phyloP scores from a whole-genome alignment of 2,113 vertebrate genomes.

The Pituophis catenifer region DNA sequence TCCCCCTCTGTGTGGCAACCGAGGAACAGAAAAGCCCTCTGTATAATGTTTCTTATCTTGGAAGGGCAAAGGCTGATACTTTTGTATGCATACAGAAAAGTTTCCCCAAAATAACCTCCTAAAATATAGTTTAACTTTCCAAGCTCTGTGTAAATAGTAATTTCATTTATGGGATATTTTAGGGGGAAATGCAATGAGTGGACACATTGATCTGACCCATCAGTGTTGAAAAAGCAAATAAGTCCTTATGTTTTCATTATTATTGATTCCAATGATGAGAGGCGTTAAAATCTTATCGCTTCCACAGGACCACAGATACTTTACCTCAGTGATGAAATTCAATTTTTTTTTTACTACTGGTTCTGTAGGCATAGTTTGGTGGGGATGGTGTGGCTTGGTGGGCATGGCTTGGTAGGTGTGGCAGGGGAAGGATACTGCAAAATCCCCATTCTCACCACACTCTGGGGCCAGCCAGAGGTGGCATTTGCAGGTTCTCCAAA shows the following conservation, averaged over 20 bases:
- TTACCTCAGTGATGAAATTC: neutral
- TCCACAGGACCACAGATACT: neutral
- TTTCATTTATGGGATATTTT: neutral
- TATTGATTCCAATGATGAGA: neutral
- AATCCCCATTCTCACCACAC: too few species aligned
- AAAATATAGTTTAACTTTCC: neutral
- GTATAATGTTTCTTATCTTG: neutral
- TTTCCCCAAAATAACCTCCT: neutral
- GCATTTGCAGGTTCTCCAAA: too few species aligned
- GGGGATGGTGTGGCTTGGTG: too few species aligned
- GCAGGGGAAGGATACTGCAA: too few species aligned
- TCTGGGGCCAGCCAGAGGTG: too few species aligned
- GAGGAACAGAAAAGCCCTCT: neutral
- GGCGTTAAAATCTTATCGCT: neutral
- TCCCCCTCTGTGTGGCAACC: too few species aligned
- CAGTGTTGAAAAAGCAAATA: neutral
- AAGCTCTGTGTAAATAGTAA: neutral
- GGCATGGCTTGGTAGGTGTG: too few species aligned
- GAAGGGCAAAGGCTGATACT: neutral
- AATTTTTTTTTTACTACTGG: too few species aligned
- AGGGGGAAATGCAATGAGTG: neutral
- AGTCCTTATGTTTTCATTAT: neutral
- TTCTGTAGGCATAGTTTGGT: too few species aligned
- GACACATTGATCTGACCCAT: neutral
- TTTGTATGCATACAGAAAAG: neutral